Evolutionary conservation across 2,113 vertebrate species (phyloP).

Genomic region (Prionailurus viverrinus): DNA sequence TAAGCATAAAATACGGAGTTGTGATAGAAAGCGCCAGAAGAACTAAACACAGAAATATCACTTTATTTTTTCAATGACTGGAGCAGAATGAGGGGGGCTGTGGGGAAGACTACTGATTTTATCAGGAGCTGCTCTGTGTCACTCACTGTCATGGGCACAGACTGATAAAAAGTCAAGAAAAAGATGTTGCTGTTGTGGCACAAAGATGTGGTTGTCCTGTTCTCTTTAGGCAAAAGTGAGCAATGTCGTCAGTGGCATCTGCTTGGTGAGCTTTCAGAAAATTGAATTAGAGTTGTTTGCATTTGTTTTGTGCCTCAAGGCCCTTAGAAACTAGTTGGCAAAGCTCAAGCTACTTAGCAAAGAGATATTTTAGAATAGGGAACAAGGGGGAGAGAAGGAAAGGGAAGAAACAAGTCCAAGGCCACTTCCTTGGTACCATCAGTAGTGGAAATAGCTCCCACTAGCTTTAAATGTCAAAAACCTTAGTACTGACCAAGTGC

Average conservation of each 20-base stretch:
- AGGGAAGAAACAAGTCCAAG: not conserved
- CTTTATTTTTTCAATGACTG: not conserved
- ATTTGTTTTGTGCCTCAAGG: not conserved
- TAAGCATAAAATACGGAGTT: not conserved
- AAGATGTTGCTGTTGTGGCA: not conserved
- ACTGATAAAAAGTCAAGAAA: not conserved
- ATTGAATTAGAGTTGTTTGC: not conserved
- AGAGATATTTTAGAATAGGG: conserved; percentile 10
- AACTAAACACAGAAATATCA: not conserved
- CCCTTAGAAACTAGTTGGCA: not conserved
- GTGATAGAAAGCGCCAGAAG: not conserved
- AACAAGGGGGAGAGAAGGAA: not conserved
- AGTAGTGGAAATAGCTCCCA: not conserved
- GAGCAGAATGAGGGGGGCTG: not conserved
- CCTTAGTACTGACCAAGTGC: not conserved
- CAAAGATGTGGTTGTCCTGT: not conserved
- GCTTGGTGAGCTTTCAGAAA: conserved; percentile 36
- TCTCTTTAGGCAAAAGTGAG: not conserved
- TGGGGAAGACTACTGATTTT: not conserved
- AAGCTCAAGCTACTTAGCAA: not conserved
- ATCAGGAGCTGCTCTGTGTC: not conserved
- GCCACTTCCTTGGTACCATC: not conserved
- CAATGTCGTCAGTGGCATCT: not conserved
- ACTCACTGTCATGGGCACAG: not conserved
- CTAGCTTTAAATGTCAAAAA: not conserved